Base-by-base conservation (phyloP, 2,888 invertebrate genomes). In the Hyalella azteca region DNA sequence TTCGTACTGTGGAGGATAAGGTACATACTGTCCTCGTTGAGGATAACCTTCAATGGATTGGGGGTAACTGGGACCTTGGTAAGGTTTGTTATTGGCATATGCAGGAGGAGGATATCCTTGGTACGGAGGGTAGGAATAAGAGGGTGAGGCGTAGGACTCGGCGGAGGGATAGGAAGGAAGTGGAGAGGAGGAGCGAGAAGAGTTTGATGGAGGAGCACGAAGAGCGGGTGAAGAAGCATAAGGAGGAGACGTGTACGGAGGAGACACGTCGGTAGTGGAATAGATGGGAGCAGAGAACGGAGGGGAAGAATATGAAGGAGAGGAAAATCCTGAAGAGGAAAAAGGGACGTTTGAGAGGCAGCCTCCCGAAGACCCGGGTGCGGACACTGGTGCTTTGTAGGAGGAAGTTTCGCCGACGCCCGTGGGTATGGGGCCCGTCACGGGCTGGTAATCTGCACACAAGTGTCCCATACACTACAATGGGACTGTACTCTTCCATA, bases 351-450 rank as follows among this genome's bases (percentile, higher is more conserved):
- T 66, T 15, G 78, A 78, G 41, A 66, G 59, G 78, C 78, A 78
- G 32, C 39, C 40, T n/a, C 45, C 22, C 3, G 78, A 36, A 11
- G 78, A 3, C 15, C 36, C 39, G 15, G 78, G n/a, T 3, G 78
- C 49, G n/a, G 78, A n/a, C 45, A 81, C 59, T 75, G 81, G 77
- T 73, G 81, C 78, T 77, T 81, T 80, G 80, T 80, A 81, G 78
- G 83, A 78, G 36, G 78, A 59, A 77, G 78, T 41, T 79, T 80
- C 81, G 40, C 73, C 80, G 45, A 78, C 76, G 75, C 80, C 80
- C 54, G 80, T 80, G 40, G 83, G 83, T 73, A 83, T 82, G 78
- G 83, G 83, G 50, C 83, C 83, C 78, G 80, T 81, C 77, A 83
- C 83, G 77, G 83, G 83, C 80, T 81, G 83, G 79, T 83, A 83